Base-by-base conservation (phyloP, 2,888 invertebrate genomes). In the Caenorhabditis zanzibari region DNA sequence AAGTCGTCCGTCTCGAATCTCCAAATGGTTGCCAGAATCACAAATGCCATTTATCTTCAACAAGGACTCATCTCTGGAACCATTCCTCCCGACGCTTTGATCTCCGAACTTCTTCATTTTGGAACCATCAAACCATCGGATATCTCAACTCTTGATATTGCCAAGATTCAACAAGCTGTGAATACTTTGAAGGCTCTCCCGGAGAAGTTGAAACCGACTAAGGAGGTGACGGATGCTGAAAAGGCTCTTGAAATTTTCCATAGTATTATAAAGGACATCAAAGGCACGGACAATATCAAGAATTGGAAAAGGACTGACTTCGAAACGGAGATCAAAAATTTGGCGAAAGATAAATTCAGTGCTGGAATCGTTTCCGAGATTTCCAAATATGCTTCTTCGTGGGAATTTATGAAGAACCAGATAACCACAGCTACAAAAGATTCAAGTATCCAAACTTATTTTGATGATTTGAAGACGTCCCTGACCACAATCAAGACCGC, bases 11-110 rank as follows among this genome's bases (percentile, higher is more conserved):
- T 47, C 49, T 16, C 28, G 24, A 28, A 26, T 14, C 54, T 61
- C 38, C 38, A 61, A 22, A 38, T 7, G 22, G 2, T 64, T 10
- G 28, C 64, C 26, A 19, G 64, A n/a, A 24, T 64, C 44, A 64
- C 64, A 16, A 64, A 41, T 16, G 64, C 35, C 19, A 47, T 64
- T 47, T 28, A 22, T n/a, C 22, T 64, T 9, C 64, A 64, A 44
- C 41, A 41, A n/a, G 44, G 26, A 2, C 64, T 64, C 26, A 44
- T 47, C 64, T 16, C 24, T n/a, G 64, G 64, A 24, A 19, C 41
- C 41, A 44, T 44, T 26, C 41, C 26, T 9, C 16, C 64, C 26
- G 47, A 64, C 6, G 64, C 24, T 5, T 16, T 64, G 16, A 44
- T 64, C 6, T 64, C 64, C 6, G 64, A 64, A 26, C 26, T 64